Conservation (phyloP, 1,140 invertebrate genomes). For the Atta cephalotes region DNA sequence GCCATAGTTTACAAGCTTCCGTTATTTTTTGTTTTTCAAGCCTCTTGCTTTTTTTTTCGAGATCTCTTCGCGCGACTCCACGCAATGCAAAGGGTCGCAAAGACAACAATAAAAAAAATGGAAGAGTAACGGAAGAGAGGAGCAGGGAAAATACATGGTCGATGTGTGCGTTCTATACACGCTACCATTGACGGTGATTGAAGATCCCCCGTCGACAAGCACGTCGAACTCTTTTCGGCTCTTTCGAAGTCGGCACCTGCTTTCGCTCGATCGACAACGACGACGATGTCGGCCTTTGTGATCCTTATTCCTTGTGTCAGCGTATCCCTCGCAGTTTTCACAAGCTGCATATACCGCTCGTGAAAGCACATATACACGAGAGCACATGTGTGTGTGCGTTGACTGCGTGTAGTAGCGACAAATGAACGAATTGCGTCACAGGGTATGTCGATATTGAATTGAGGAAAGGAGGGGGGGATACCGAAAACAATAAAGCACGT, state of each 20-base stretch:
- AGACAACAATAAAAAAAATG: conserved; percentile 63
- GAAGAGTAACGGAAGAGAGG: conserved; percentile 12
- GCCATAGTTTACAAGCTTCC: neutral
- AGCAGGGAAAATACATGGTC: conserved; percentile 27
- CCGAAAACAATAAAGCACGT: conserved; percentile 68
- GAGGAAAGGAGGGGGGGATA: conserved; percentile 43
- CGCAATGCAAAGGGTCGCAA: conserved; percentile 37
- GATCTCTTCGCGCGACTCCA: conserved; percentile 30
- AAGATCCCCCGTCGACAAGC: conserved; percentile 78
- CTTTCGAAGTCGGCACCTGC: conserved; percentile 79
- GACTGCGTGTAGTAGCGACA: neutral
- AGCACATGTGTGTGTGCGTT: neutral
- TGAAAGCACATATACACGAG: too few species aligned
- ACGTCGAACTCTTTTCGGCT: conserved; percentile 80
- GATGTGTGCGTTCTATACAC: conserved; percentile 37
- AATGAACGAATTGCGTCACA: conserved; percentile 72
- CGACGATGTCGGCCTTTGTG: conserved; percentile 62
- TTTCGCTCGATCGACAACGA: conserved; percentile 61
- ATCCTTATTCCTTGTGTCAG: conserved; percentile 63
- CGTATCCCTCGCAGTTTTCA: conserved; percentile 64
- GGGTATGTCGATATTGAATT: conserved; percentile 73
- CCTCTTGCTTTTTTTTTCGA: neutral
- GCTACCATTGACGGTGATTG: conserved; percentile 71
- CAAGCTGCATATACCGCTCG: conserved; percentile 44
- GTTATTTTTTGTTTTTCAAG: neutral